phyloP scores from a whole-genome alignment of 1,140 invertebrate species.

The Orius insidiosus region DNA sequence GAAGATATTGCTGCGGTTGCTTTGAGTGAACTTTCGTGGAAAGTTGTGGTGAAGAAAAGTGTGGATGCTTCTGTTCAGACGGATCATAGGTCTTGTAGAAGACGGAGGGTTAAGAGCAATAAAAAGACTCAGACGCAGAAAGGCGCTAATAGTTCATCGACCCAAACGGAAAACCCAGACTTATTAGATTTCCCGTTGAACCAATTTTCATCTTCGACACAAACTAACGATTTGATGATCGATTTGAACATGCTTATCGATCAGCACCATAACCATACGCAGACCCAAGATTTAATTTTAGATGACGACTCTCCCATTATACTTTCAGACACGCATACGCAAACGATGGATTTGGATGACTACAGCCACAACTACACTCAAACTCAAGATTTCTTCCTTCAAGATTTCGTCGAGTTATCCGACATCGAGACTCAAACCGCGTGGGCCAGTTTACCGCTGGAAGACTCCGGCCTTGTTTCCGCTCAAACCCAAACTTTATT shows the following conservation, averaged over 20 bases:
- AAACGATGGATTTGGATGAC: conserved; percentile 13
- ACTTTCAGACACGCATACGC: conserved; percentile 13
- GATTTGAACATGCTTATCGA: neutral
- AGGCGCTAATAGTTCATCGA: conserved; percentile 1
- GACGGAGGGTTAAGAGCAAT: neutral
- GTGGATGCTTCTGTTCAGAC: conserved; percentile 13
- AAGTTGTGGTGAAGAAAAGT: conserved; percentile 10
- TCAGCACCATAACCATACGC: conserved; percentile 10
- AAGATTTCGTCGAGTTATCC: conserved; percentile 14
- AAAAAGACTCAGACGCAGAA: neutral
- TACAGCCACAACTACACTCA: conserved; percentile 16
- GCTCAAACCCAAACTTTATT: conserved; percentile 12
- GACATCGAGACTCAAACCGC: conserved; percentile 17
- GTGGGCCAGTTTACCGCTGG: conserved; percentile 9
- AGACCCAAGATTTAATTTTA: conserved; percentile 11
- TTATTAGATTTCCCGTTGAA: no score
- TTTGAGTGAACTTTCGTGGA: conserved; percentile 14
- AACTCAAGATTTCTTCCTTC: conserved; percentile 11
- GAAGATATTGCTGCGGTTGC: conserved; percentile 16
- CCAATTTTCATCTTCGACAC: conserved; percentile 7
- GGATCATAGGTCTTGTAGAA: neutral
- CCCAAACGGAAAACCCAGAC: conserved; percentile 5
- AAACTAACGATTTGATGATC: conserved; percentile 3
- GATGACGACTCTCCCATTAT: conserved; percentile 6
- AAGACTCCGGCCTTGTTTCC: conserved; percentile 6